Base-by-base conservation (phyloP, 2,797 vertebrate species). In the Diplodus puntazzo region DNA sequence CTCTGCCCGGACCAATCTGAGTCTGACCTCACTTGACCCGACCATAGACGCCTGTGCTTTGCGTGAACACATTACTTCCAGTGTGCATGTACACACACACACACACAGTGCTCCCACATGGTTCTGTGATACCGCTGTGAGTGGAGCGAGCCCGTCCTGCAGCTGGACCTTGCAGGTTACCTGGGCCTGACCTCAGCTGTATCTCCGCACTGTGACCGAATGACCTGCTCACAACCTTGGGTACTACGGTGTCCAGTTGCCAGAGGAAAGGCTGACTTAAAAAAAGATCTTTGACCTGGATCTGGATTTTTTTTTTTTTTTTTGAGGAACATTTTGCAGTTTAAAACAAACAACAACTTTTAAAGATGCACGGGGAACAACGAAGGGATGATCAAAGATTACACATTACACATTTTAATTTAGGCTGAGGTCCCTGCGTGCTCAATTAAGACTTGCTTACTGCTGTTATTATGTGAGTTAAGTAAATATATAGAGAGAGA, bases 11-110 rank as follows among this genome's bases (percentile, higher is more conserved):
- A 80, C 68, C 66, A 63, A 66, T 65, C 49, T 39, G 61, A 70
- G 42, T 60, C 69, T 91, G 89, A 89, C 91, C 89, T 91, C 68
- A 61, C 82, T 79, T 90, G 81, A 86, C 83, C 82, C 62, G 12
- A 67, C 61, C 73, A 53, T 18, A 71, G 71, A 87, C 52, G 65
- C 73, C 67, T 79, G 72, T 21, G 48, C 58, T 62, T 50, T 65
- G 60, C 68, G 59, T 64, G 50, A 65, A 75, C 34, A 13, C 79
- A 57, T 73, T 43, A 42, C 48, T 71, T 61, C 55, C 53, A 77
- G 8, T 20, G 14, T 50, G 2, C 25, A 13, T 43, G 2, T 25
- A 20, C 30, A 68, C 57, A 43, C 25, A 61, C 66, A 69, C 52
- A 64, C 20, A 21, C 27, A 60, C 46, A 49, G 57, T 53, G 68